Evolutionary conservation across 2,797 vertebrate species (phyloP).

Genomic region (Bryconaethiops microstoma): DNA sequence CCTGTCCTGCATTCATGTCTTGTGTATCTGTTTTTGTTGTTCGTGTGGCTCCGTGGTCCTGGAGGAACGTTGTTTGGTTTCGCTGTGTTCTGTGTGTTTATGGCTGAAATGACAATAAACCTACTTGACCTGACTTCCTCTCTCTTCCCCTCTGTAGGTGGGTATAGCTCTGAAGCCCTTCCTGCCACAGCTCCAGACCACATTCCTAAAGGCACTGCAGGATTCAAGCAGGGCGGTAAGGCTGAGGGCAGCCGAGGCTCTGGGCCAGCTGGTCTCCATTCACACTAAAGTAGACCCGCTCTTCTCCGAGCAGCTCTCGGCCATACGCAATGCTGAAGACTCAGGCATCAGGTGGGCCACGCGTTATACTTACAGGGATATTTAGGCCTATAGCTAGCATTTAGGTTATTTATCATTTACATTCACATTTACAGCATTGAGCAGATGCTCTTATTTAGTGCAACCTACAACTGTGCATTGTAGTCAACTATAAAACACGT

Average conservation of each 20-base stretch:
- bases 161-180: constrained; percentile 97
- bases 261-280: constrained; percentile 94
- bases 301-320: constrained; percentile 90
- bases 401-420: too few species aligned
- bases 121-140: not conserved
- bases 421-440: too few species aligned
- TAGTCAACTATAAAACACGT: too few species aligned
- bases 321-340: constrained; percentile 92
- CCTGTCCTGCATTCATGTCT: too few species aligned
- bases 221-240: constrained; percentile 92
- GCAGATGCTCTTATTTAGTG: too few species aligned
- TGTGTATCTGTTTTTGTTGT: not conserved
- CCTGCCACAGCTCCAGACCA: constrained; percentile 97
- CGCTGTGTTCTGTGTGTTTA: too few species aligned
- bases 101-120: too few species aligned
- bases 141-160: constrained; percentile 76
- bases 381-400: too few species aligned
- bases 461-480: too few species aligned
- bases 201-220: constrained; percentile 96
- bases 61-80: too few species aligned
- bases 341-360: constrained; percentile 86
- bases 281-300: constrained; percentile 96
- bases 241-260: constrained; percentile 91
- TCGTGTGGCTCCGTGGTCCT: too few species aligned
- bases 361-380: not conserved